Base-by-base conservation (phyloP, 1,140 invertebrate species). In the Drosophila ficusphila region DNA sequence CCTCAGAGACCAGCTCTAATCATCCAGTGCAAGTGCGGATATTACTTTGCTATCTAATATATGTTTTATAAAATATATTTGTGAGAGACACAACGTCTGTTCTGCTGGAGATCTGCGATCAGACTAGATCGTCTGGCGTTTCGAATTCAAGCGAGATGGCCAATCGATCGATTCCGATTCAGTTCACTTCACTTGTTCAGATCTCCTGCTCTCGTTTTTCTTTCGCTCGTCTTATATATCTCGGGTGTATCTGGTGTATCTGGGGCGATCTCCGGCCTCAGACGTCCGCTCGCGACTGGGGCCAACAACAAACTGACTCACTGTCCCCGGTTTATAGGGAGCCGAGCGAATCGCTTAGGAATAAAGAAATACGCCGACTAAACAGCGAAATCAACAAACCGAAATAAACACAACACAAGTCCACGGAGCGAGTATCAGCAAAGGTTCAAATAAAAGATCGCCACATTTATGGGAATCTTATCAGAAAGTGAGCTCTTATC, bases 221-320 rank as follows among this genome's bases (percentile, higher is more conserved):
- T n/a, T n/a, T n/a, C n/a, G n/a, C n/a, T n/a, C n/a, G n/a, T n/a
- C n/a, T n/a, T n/a, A n/a, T n/a, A n/a, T n/a, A n/a, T n/a, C n/a
- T n/a, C n/a, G 23, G 42, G 39, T 23, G 48, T 29, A 8, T 21
- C 34, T 57, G 21, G 12, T 60, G 36, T 57, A 58, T 39, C 61
- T 79, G 39, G 16, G 29, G 34, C 58, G 52, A 58, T 76, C 60
- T 69, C 41, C 16, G 42, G 31, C 31, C 16, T 51, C 48, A 49
- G 53, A 57, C 77, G 77, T 75, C 73, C 70, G 78, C 83, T 71
- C 70, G 61, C 61, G 65, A 23, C 65, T 82, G 65, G 46, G 64
- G 65, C 69, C 44, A 71, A 64, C 65, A 72, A 68, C 65, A 68
- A 82, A 88, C 82, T 88, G 75, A 88, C 65, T 88, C 83, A 75